Evolutionary conservation across 2,888 invertebrate genomes (phyloP).

Genomic region (Coleophora flavipennella): DNA sequence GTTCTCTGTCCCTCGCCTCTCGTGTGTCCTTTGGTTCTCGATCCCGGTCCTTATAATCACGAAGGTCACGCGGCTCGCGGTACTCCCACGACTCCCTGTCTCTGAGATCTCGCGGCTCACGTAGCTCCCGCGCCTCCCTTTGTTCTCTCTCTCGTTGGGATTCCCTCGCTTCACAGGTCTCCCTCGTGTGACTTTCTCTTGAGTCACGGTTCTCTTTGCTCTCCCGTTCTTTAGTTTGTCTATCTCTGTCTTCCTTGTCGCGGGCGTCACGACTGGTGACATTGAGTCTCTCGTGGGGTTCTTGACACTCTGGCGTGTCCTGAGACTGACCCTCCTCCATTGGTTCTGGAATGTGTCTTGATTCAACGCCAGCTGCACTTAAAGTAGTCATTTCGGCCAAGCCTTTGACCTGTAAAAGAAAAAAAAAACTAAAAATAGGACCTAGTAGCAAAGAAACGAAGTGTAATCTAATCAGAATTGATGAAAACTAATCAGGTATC

Average conservation of each 20-base stretch:
- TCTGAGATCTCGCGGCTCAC: constrained; percentile 43
- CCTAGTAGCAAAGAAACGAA: no score
- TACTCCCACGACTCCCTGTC: constrained; percentile 39
- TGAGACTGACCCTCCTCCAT: constrained; percentile 63
- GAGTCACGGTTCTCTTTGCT: constrained; percentile 43
- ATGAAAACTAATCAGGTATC: no score
- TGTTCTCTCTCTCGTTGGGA: constrained; percentile 32
- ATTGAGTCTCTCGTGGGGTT: constrained; percentile 46
- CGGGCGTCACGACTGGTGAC: constrained; percentile 20
- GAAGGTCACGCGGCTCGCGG: constrained; percentile 35
- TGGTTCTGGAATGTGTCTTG: constrained; percentile 60
- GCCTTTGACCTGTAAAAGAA: constrained; percentile 80
- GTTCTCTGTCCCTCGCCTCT: constrained; percentile 38
- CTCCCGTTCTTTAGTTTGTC: constrained; percentile 50
- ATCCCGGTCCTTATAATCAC: constrained; percentile 30
- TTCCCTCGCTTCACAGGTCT: constrained; percentile 31
- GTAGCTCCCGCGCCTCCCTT: constrained; percentile 45
- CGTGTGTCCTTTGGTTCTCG: constrained; percentile 39
- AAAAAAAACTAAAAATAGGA: no score
- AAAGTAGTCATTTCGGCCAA: constrained; percentile 93
- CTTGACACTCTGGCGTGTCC: constrained; percentile 46
- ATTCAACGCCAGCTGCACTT: constrained; percentile 75
- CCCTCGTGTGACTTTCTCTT: constrained; percentile 39
- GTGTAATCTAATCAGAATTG: no score
- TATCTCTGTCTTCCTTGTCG: constrained; percentile 49